These are phyloP conservation scores for Sylvicapra grimmia DNA, from an alignment of 2,113 vertebrate species.

Conservation along the genomic window DNA sequence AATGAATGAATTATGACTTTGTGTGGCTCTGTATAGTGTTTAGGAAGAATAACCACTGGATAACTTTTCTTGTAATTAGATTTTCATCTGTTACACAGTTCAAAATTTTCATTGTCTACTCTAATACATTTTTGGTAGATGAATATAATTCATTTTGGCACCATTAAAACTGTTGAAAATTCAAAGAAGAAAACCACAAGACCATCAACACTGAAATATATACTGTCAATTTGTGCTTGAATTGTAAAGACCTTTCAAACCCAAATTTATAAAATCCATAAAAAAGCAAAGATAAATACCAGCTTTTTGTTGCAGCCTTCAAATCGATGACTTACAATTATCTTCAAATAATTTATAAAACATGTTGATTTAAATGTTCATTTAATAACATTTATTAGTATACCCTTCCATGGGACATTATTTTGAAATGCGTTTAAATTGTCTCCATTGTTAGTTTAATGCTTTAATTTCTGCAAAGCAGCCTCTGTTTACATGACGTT, in stretches of 20 bases:
- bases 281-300: not conserved
- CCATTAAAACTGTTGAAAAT: not conserved
- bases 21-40: not conserved
- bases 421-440: not conserved
- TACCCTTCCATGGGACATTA: not conserved
- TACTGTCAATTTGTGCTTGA: not conserved
- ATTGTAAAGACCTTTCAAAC: not conserved
- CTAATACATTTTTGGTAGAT: not conserved
- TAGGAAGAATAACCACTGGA: not conserved
- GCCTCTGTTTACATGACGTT: fast-evolving
- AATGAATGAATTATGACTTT: not conserved
- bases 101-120: too few relatives aligned
- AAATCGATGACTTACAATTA: not conserved
- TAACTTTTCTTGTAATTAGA: not conserved
- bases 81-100: not conserved
- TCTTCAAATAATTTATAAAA: not conserved
- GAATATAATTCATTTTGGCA: not conserved
- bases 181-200: not conserved
- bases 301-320: not conserved
- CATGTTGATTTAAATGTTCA: not conserved
- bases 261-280: not conserved
- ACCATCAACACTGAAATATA: not conserved
- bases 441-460: not conserved
- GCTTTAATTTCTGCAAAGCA: not conserved
- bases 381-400: not conserved